Conservation (phyloP, 92 coral and sea anemone genomes). For the Diadumene lineata region DNA sequence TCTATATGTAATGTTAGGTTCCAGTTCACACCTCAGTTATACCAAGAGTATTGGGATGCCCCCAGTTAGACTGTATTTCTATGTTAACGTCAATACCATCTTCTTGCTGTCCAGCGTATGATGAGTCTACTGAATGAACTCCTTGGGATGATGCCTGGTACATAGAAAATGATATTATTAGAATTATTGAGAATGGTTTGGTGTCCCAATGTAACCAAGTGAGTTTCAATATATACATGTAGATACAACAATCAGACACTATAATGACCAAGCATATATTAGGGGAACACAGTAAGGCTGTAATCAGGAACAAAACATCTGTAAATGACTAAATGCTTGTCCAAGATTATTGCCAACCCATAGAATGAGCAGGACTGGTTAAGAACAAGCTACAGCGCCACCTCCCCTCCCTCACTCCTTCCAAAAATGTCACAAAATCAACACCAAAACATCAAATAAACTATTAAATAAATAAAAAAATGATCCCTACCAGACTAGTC, state of each 20-base stretch:
- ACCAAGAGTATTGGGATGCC: slow-evolving; percentile 80
- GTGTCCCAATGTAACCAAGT: no score
- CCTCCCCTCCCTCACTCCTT: no score
- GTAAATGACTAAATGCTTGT: no score
- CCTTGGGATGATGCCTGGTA: slow-evolving; percentile 7
- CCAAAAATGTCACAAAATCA: neutral
- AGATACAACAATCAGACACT: no score
- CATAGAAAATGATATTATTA: neutral
- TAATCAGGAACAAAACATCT: no score
- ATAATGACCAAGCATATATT: no score
- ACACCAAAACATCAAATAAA: neutral
- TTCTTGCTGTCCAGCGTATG: neutral
- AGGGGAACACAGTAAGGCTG: no score
- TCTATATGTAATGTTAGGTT: neutral
- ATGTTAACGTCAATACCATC: slow-evolving; percentile 66
- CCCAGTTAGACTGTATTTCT: slow-evolving; percentile 91
- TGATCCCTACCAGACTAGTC: neutral
- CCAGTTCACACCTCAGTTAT: slow-evolving; percentile 69
- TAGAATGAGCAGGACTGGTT: no score
- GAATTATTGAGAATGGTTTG: no score
- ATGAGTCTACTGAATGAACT: slow-evolving; percentile 2
- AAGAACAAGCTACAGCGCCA: no score
- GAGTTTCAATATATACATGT: no score
- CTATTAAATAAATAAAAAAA: neutral
- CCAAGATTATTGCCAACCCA: no score